phyloP scores from a whole-genome alignment of 2,113 vertebrate genomes.

The Gnathonemus longibarbis region DNA sequence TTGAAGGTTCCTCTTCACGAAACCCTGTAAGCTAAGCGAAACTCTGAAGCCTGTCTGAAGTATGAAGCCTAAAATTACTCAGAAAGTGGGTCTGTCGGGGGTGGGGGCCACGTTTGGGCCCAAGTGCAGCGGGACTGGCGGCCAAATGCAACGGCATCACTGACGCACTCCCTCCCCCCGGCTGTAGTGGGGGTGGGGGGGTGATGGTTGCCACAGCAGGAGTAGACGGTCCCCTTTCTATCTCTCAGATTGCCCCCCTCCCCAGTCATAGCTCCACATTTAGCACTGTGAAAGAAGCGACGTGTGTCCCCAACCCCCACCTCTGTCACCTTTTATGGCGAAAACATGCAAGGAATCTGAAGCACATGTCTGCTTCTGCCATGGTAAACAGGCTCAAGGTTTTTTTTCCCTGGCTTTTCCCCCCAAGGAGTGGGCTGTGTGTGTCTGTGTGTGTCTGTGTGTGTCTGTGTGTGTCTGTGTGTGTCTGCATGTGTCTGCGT shows the following conservation, averaged over 20 bases:
- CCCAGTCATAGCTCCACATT: slow-evolving; percentile 2
- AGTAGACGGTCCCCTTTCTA: neutral
- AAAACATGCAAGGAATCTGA: slow-evolving; percentile 24
- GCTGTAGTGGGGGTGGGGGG: neutral
- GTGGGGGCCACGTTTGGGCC: neutral
- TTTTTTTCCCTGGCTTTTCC: neutral
- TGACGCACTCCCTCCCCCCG: neutral
- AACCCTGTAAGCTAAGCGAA: neutral
- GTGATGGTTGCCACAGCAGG: neutral
- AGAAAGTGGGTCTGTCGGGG: neutral
- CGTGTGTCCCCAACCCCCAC: slow-evolving; percentile 3
- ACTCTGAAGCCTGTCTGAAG: neutral
- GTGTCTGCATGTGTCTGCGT: neutral
- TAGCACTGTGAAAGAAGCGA: slow-evolving; percentile 17
- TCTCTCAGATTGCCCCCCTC: neutral
- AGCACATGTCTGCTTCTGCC: neutral
- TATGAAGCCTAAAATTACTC: neutral
- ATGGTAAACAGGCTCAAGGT: neutral
- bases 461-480: no score
- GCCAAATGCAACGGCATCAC: neutral
- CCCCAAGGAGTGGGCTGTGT: neutral
- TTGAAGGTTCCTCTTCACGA: neutral
- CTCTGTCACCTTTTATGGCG: slow-evolving; percentile 26
- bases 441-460: neutral
- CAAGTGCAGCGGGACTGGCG: neutral